Conservation (phyloP, 2,113 vertebrate genomes). For the Pomatostomus ruficeps region DNA sequence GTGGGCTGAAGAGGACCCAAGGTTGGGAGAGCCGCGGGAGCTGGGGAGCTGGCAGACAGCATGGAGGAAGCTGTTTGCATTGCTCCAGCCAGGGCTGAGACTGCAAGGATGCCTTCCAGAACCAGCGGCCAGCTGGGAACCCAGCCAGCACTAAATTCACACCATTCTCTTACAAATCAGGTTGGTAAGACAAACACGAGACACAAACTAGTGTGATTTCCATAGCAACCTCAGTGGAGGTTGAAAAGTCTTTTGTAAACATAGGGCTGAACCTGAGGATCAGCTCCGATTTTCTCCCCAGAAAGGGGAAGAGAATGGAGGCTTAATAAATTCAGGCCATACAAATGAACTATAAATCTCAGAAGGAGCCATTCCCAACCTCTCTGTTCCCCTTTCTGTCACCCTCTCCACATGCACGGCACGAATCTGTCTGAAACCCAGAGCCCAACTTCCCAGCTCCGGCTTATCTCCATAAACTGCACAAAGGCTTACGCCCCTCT, state of each 20-base stretch:
- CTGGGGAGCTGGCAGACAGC: not conserved
- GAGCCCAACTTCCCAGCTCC: not conserved
- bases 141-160: slow-evolving; percentile 34
- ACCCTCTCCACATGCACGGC: slow-evolving; percentile 17
- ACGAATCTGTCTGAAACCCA: not conserved
- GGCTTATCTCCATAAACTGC: not conserved
- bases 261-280: slow-evolving; percentile 1
- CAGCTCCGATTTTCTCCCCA: not conserved
- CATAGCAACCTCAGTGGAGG: slow-evolving; percentile 42
- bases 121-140: slow-evolving; percentile 25
- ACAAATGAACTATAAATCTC: not conserved
- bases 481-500: slow-evolving; percentile 5
- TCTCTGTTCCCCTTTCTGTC: not conserved
- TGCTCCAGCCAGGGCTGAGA: not conserved
- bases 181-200: slow-evolving; percentile 40
- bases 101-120: slow-evolving; percentile 7
- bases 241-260: slow-evolving; percentile 55
- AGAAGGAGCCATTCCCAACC: not conserved
- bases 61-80: not conserved
- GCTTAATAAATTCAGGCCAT: slow-evolving; percentile 8
- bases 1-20: not conserved
- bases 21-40: not conserved
- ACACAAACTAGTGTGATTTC: slow-evolving; percentile 30
- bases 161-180: slow-evolving; percentile 60
- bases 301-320: not conserved